Percentiles rank a stretch among this genome's conserved stretches.
These are phyloP conservation scores for Polyergus mexicanus DNA, from an alignment of 1,140 invertebrate species.

Conservation along the genomic window DNA sequence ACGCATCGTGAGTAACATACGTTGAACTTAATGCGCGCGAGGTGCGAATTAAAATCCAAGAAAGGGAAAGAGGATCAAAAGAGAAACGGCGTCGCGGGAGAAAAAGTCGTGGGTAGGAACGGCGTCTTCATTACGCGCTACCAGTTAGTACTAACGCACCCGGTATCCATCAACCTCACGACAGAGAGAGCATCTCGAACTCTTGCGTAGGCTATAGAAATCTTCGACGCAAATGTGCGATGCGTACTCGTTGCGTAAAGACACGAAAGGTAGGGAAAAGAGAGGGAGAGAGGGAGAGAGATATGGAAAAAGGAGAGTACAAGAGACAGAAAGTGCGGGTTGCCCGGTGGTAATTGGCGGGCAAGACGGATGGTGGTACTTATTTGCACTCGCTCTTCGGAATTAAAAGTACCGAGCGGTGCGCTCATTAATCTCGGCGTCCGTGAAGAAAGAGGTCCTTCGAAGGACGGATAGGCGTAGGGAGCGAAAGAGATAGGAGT, in stretches of 20 bases:
- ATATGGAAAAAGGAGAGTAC: conserved; percentile 36
- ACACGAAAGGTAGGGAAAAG: conserved; percentile 6
- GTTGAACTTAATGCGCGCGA: conserved; percentile 46
- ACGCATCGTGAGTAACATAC: conserved; percentile 34
- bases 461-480: conserved; percentile 51
- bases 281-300: background rate
- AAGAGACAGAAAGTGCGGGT: conserved; percentile 17
- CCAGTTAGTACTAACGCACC: conserved; percentile 30
- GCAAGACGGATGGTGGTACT: conserved; percentile 84
- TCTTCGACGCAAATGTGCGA: background rate
- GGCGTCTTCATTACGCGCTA: conserved; percentile 70
- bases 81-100: background rate
- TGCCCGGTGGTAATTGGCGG: conserved; percentile 83
- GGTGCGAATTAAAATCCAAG: conserved; percentile 43
- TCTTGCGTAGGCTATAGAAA: conserved; percentile 14
- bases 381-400: conserved; percentile 84
- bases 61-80: background rate
- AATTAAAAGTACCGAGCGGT: conserved; percentile 85
- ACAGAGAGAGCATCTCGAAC: conserved; percentile 39
- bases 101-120: conserved; percentile 5
- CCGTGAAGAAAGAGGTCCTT: conserved; percentile 73
- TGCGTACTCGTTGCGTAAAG: conserved; percentile 50
- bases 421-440: conserved; percentile 80
- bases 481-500: conserved; percentile 70
- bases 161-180: conserved; percentile 57